Evolutionary conservation across 2,797 vertebrate species (phyloP), one percentile per base, ranked within the genome.

Genomic region (Sebastes alutus): DNA sequence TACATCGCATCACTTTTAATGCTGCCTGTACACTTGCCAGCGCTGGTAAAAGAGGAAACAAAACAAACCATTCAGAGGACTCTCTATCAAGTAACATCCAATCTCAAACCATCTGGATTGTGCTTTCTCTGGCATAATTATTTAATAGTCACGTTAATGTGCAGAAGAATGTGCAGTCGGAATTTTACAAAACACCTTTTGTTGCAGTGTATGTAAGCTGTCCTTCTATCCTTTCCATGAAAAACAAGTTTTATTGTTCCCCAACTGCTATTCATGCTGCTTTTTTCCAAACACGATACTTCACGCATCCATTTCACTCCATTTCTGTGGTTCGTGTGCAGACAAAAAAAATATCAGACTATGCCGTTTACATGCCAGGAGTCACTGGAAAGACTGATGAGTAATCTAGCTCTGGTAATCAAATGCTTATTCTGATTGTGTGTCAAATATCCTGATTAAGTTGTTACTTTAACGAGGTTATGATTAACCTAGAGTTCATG

Each of bases 221-320:
- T 60, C 69, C 78, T 25, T 67, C 33, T 18, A 52, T 64, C 2
- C 23, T 70, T 86, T 33, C 7, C 16, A 71, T 2, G 20, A 79
- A 77, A 82, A 72, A 73, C 33, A 73, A 65, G 62, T 81, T 84
- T 65, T 68, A 80, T 72, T 52, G 54, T 70, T 75, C 59, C 30
- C 52, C n/a, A 3, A 59, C 29, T 71, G n/a, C 62, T 69, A 42
- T 29, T 32, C 32, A 49, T 49, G 62, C 33, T 77, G 11, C 4
- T 56, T 60, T 42, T 68, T 65, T 25, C 14, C 25, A 38, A 71
- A 22, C 52, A 65, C 32, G 25, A 8, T 6, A 54, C 25, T 60
- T 61, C 58, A 11, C 10, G 64, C 11, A 74, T 74, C 33, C 9
- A 59, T 33, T 65, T 64, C 20, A 30, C 23, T 59, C 16, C 7